Percentiles rank a stretch among this genome's conserved stretches.
Evolutionary conservation across 2,113 vertebrate genomes (phyloP).

Genomic region (Pholis gunnellus): DNA sequence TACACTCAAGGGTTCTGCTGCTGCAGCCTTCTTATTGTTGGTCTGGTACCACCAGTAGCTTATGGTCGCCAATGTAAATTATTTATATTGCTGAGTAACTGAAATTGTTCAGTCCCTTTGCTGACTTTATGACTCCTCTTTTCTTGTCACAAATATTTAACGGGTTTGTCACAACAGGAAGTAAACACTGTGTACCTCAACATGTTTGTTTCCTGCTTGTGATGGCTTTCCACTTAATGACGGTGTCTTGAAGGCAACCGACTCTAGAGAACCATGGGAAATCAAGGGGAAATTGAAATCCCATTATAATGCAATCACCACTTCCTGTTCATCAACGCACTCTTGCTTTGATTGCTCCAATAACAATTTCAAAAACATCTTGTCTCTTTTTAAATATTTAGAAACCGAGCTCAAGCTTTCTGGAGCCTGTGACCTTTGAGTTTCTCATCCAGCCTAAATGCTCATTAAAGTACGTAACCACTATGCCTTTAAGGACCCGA

Average conservation of each 20-base stretch:
- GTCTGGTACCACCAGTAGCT: neutral
- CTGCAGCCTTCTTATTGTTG: neutral
- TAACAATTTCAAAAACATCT: neutral
- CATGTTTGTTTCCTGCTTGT: neutral
- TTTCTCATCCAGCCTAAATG: conserved; percentile 14
- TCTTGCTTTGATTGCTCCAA: neutral
- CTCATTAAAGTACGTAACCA: conserved; percentile 70
- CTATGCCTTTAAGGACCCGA: conserved; percentile 43
- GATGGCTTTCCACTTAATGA: conserved; percentile 12
- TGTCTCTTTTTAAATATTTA: neutral
- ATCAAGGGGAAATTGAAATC: conserved; percentile 5
- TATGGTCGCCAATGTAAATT: neutral
- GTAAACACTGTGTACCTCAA: neutral
- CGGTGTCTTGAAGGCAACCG: neutral
- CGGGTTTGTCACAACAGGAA: neutral
- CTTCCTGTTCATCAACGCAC: neutral
- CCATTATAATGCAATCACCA: conserved; percentile 9
- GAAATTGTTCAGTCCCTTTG: neutral
- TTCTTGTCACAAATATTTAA: neutral
- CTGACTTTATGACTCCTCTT: neutral
- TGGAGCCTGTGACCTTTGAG: neutral
- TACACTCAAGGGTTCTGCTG: neutral
- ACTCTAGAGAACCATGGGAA: neutral
- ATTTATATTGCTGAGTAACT: neutral
- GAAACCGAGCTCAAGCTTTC: conserved; percentile 6